Base-by-base conservation (phyloP, 2,888 invertebrate genomes). In the Harpagoxenus sublaevis region DNA sequence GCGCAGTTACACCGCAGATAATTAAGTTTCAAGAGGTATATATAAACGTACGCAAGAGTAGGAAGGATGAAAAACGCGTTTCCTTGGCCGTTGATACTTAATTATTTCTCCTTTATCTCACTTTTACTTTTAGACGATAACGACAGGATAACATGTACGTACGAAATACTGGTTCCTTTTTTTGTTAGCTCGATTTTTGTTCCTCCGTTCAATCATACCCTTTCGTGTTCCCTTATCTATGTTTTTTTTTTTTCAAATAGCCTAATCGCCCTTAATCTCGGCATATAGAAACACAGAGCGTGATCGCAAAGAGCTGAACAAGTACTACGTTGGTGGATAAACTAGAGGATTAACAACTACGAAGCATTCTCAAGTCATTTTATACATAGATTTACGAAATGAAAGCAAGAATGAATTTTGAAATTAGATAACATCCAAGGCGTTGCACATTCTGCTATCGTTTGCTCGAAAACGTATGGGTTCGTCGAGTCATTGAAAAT, bases 211-310 rank as follows among this genome's bases (percentile, higher is more conserved):
- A 48, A 65, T 23, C 60, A 39, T 63, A 68, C 73, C 73, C 45
- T 35, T n/a, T 60, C 79, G 48, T 86, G 84, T 74, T 86, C 71
- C 85, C 83, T 83, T 78, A 73, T 62, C 65, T 70, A 70, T 55
- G 45, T 81, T 84, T 70, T 55, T 65, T 68, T 39, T 53, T 70
- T 70, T 55, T 51, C 12, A 70, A 71, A 12, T 60, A 79, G 48
- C 18, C 39, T 53, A 48, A 60, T 42, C 12, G 5, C 57, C 45
- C n/a, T 70, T 23, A 45, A 77, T 39, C 18, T 45, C 68, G 23
- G 68, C 68, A 15, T n/a, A 28, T 31, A 35, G 35, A 35, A 42
- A 77, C 53, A 51, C 48, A 31, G 31, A 23, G 57, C 42, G 63
- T 55, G 45, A 57, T 79, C 35, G 23, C 23, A 35, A 60, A 48